Base-by-base conservation (phyloP, 2,797 vertebrate genomes). In the Columba guinea region DNA sequence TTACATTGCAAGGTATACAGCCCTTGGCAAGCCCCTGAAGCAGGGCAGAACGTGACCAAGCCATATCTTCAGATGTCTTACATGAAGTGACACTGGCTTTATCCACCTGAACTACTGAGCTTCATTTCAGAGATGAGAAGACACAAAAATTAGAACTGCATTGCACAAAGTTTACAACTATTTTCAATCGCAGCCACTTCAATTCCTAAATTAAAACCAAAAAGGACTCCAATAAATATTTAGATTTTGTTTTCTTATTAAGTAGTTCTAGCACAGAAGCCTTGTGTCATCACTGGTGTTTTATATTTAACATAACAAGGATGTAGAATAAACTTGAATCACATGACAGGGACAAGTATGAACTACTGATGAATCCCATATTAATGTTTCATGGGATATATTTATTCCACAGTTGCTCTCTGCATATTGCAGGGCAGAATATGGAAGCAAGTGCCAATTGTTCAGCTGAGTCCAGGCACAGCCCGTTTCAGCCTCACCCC, bases 141-240 rank as follows among this genome's bases (percentile, higher is more conserved):
- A 10, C 0, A 0, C 6, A 49, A 11, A 37, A 13, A 30, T 8
- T 1, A 19, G 44, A 86, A 51, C 20, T 11, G 28, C 10, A 12
- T 5, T 48, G 56, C 35, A 63, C 14, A 8, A 19, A 37, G 10
- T 18, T 56, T 26, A 11, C 21, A 69, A 3, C n/a, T 21, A 7
- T 10, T 48, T 44, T n/a, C 30, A 70, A 39, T n/a, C 37, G 58
- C 26, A 65, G 65, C 14, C 24, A 24, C 0, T 21, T 70, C 26
- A 35, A 67, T 39, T 64, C 69, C 76, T 60, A 24, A 65, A 74
- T 28, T 60, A 27, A 67, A 55, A 49, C 5, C 51, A 86, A 37
- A 62, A 91, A 55, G 24, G 21, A 41, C 21, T 21, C 8, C 49
- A 46, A n/a, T 15, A 37, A 89, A 77, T 35, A 34, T 16, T 63